Percentiles rank a stretch among this genome's conserved stretches.
These are phyloP conservation scores for Chouioia cunea DNA, from an alignment of 2,888 invertebrate species.

Conservation along the genomic window DNA sequence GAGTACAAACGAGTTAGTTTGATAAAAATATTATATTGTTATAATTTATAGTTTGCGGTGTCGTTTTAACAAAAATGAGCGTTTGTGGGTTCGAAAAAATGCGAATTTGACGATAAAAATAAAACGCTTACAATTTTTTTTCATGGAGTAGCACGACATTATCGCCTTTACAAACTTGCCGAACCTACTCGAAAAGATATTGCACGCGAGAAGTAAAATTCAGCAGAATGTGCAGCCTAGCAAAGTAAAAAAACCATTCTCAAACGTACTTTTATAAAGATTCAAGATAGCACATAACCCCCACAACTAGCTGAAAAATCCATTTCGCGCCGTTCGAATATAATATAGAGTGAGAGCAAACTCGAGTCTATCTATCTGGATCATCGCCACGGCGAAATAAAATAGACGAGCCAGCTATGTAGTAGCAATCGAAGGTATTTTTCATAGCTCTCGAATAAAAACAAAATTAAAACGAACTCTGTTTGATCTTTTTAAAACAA, in stretches of 20 bases:
- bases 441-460: slow-evolving; percentile 21
- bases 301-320: slow-evolving; percentile 36
- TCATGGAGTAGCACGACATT: too few species aligned
- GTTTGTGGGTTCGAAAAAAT: too few species aligned
- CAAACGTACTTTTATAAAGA: slow-evolving; percentile 41
- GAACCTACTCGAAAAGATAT: too few species aligned
- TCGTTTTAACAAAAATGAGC: too few species aligned
- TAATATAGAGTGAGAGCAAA: slow-evolving; percentile 38
- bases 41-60: too few species aligned
- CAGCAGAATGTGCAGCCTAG: slow-evolving; percentile 2
- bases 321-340: slow-evolving; percentile 39
- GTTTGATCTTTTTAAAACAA: not conserved
- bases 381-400: slow-evolving; percentile 43
- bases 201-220: not conserved
- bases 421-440: slow-evolving; percentile 40
- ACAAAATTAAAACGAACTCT: not conserved
- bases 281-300: slow-evolving; percentile 31
- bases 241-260: slow-evolving; percentile 1
- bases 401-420: slow-evolving; percentile 29
- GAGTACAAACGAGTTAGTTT: too few species aligned
- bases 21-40: too few species aligned
- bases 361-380: slow-evolving; percentile 45
- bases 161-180: too few species aligned
- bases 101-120: too few species aligned
- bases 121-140: too few species aligned